These are phyloP conservation scores for Mesoclemmys tuberculata DNA, from an alignment of 2,113 vertebrate species.

Conservation along the genomic window DNA sequence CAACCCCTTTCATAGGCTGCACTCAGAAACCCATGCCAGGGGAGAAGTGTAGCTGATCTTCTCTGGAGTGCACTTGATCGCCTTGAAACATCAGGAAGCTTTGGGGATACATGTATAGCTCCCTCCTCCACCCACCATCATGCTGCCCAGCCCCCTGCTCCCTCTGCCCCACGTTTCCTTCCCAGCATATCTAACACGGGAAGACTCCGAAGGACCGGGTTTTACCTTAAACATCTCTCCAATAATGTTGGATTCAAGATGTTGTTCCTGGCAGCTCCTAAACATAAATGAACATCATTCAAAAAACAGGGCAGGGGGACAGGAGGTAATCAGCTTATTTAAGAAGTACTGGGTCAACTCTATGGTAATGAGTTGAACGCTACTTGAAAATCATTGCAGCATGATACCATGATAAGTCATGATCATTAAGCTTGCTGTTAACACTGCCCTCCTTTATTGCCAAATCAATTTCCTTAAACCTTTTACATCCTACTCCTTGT, in stretches of 20 bases:
- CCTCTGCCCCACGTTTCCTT: background rate
- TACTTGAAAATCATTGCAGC: conserved; percentile 63
- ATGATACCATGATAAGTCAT: conserved; percentile 56
- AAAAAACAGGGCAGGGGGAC: background rate
- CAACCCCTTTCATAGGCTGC: rapidly evolving
- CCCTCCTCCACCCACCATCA: rapidly evolving
- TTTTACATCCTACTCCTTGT: conserved; percentile 56
- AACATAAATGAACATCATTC: conserved; percentile 15
- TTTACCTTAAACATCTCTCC: rapidly evolving
- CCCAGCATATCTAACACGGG: rapidly evolving
- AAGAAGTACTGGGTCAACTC: conserved; percentile 60
- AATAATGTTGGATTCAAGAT: conserved; percentile 16
- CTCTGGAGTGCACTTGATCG: background rate
- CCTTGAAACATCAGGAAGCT: background rate
- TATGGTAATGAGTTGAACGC: conserved; percentile 66
- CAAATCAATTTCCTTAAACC: conserved; percentile 66
- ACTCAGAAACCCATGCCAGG: background rate
- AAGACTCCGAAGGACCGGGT: rapidly evolving
- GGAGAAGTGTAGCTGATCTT: background rate
- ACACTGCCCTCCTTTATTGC: conserved; percentile 62
- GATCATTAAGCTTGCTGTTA: conserved; percentile 73
- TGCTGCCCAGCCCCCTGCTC: background rate
- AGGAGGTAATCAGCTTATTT: conserved; percentile 24
- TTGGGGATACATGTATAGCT: rapidly evolving
- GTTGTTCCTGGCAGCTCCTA: conserved; percentile 38